Base-by-base conservation (phyloP, 2,797 vertebrate genomes). In the Clarias fuscus region DNA sequence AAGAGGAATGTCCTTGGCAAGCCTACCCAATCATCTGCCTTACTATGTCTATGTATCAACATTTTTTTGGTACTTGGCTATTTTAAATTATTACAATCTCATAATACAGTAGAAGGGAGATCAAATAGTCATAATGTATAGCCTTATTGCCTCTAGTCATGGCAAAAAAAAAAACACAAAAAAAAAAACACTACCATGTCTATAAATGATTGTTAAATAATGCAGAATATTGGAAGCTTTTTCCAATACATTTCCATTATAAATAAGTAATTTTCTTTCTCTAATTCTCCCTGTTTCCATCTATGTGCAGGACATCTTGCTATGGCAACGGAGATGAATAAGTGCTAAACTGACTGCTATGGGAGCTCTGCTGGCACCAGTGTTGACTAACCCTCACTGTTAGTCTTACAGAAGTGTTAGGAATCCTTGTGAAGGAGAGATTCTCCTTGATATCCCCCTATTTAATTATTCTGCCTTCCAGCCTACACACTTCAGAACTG, bases 271-370 rank as follows among this genome's bases (percentile, higher is more conserved):
- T 71, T 84, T 37, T 64, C 56, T 80, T 68, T 86, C 58, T 30
- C 11, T 5, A 37, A 56, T 61, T 73, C 30, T 65, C 18, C 10
- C 58, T 33, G 15, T 64, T 48, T 20, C 20, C n/a, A 43, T n/a
- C n/a, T 27, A 61, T 65, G 56, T 30, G 27, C 62, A 86, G 82
- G 30, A 85, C 73, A 33, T 86, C 81, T 87, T 70, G 86, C 84
- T 84, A 84, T 89, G 88, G 86, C 81, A 89, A 89, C 86, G n/a
- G 62, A 30, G 71, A 84, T 87, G 84, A 70, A 84, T 67, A 85
- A 68, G 76, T 81, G 84, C 59, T 62, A 75, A 82, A 87, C n/a
- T 43, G 27, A 87, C 62, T 87, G 79, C 78, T 76, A 79, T 61
- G 78, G 53, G 24, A 86, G 71, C 68, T 43, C 40, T 30, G 80